phyloP scores from a whole-genome alignment of 1,140 invertebrate genomes.

The Camponotus vicinus region DNA sequence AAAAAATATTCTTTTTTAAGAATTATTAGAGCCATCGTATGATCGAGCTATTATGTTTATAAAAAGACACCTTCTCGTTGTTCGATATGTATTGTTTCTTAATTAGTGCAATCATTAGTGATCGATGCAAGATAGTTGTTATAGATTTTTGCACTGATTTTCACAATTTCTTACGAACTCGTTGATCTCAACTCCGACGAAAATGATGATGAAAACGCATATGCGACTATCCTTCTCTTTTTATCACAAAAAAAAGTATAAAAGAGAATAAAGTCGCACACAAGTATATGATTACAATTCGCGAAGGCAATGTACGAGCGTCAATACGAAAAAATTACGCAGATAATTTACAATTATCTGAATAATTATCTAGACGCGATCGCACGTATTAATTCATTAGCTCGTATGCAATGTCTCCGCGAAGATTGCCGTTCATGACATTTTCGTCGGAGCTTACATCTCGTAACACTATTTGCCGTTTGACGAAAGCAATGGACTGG shows the following conservation, averaged over 20 bases:
- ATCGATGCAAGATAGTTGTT: conserved; percentile 58
- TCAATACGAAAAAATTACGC: conserved; percentile 5
- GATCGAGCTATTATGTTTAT: conserved; percentile 46
- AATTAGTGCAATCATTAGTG: conserved; percentile 68
- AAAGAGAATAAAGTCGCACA: not conserved
- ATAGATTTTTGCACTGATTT: conserved; percentile 67
- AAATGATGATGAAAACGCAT: conserved; percentile 13
- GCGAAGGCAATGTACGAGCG: conserved; percentile 30
- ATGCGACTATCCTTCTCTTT: not conserved
- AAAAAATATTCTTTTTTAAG: not conserved
- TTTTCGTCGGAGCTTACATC: conserved; percentile 67
- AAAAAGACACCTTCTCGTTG: conserved; percentile 68
- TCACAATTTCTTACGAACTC: conserved; percentile 16
- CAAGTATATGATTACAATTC: conserved; percentile 38
- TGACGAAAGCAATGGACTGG: conserved; percentile 93
- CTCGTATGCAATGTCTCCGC: conserved; percentile 52
- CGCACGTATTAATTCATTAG: conserved; percentile 16
- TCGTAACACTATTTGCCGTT: conserved; percentile 90
- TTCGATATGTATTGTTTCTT: conserved; percentile 80
- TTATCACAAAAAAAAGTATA: not conserved
- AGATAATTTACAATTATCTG: conserved; percentile 15
- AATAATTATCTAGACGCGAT: conserved; percentile 24
- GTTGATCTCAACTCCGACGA: conserved; percentile 55
- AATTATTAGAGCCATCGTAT: conserved; percentile 16
- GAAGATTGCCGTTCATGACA: conserved; percentile 15